Evolutionary conservation across 2,888 invertebrate genomes (phyloP).

Genomic region (Noctua janthina): DNA sequence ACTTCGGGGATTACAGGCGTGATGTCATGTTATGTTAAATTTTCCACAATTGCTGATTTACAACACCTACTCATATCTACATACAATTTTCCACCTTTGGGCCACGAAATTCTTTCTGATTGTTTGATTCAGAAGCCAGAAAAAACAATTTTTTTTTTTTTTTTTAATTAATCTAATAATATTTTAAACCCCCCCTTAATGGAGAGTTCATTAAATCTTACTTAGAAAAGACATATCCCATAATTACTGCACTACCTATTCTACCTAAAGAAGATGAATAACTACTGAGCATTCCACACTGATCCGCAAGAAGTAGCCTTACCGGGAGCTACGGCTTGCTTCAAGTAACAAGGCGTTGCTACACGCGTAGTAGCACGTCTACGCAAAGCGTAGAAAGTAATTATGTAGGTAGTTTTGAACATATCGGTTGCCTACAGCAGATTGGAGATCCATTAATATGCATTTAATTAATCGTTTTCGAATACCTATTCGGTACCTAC

Average conservation of each 20-base stretch:
- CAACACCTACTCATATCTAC: background rate
- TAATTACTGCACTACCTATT: background rate
- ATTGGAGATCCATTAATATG: background rate
- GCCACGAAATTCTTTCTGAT: background rate
- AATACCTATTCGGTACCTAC: background rate
- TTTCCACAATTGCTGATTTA: background rate
- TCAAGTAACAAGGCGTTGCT: background rate
- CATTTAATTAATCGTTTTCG: background rate
- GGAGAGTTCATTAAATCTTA: background rate
- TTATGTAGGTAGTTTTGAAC: background rate
- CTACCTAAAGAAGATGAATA: background rate
- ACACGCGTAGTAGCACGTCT: background rate
- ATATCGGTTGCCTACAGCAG: background rate
- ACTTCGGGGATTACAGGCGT: too few species aligned
- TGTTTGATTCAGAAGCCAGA: background rate
- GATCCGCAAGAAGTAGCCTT: too few species aligned
- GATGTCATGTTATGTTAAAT: too few species aligned
- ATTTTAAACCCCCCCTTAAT: background rate
- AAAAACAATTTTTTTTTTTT: background rate
- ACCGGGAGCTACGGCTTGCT: background rate
- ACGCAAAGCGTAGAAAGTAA: background rate
- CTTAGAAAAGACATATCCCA: background rate
- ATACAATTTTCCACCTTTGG: background rate
- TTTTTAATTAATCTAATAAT: background rate
- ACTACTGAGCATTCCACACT: background rate